Conservation (phyloP, 2,888 invertebrate species). For the Podabrus alpinus region DNA sequence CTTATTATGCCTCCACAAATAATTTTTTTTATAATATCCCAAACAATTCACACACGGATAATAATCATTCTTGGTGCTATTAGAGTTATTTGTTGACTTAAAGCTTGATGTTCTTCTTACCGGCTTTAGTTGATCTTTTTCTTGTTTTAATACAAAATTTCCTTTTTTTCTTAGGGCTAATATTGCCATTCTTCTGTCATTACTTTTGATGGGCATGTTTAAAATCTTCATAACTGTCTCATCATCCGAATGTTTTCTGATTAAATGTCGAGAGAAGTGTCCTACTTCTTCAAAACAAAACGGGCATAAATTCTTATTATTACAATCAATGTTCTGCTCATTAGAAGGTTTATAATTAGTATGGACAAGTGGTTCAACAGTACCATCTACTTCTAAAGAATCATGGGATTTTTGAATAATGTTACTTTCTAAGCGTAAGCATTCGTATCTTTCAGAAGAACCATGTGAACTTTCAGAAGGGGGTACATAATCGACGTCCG, state of each 20-base stretch:
- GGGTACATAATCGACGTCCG: too few relatives aligned
- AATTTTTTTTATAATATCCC: conserved; percentile 17
- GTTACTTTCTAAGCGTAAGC: too few relatives aligned
- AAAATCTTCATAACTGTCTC: conserved; percentile 6
- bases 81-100: not conserved
- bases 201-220: not conserved
- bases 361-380: too few relatives aligned
- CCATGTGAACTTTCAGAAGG: too few relatives aligned
- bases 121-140: not conserved
- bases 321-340: too few relatives aligned
- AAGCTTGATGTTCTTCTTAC: not conserved
- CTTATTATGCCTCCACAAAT: conserved; percentile 18
- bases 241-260: conserved; percentile 9
- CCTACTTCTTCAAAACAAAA: conserved; percentile 13
- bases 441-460: too few relatives aligned
- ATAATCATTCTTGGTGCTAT: too few relatives aligned
- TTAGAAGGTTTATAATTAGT: too few relatives aligned
- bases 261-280: conserved; percentile 11
- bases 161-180: conserved; percentile 8
- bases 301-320: conserved; percentile 6
- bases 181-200: conserved; percentile 4
- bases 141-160: conserved; percentile 8
- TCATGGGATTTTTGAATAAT: too few relatives aligned
- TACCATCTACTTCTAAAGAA: too few relatives aligned
- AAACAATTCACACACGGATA: conserved; percentile 8